Conservation (phyloP, 2,113 vertebrate species). For the Cyphomyrus plagiostoma region DNA sequence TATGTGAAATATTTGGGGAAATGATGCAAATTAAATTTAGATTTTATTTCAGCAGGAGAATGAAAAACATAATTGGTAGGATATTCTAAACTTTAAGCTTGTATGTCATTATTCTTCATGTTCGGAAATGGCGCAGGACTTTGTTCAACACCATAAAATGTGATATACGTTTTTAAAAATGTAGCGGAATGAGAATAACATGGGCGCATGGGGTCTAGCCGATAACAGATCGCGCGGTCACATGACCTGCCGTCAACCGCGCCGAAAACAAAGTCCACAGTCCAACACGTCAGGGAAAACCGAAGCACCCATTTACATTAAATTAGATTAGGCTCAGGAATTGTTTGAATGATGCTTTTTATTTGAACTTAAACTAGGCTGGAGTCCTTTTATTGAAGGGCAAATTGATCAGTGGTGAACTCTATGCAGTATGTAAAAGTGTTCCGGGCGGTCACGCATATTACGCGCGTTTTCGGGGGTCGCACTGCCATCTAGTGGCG, state of each 20-base stretch:
- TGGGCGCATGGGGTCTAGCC: background rate
- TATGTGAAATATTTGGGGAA: background rate
- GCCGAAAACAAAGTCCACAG: background rate
- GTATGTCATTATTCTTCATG: background rate
- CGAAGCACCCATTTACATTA: slow-evolving; percentile 2
- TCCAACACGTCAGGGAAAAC: background rate
- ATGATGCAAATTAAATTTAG: background rate
- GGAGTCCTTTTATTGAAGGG: slow-evolving; percentile 32
- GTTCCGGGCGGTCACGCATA: slow-evolving; percentile 33
- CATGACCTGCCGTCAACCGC: background rate
- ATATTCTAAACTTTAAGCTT: background rate
- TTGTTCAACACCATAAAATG: background rate
- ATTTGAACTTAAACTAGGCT: slow-evolving; percentile 29
- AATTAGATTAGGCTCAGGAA: slow-evolving; percentile 13
- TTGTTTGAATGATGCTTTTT: slow-evolving; percentile 24
- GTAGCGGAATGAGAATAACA: background rate
- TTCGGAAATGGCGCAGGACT: background rate
- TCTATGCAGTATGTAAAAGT: slow-evolving; percentile 18
- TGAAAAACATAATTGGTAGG: background rate
- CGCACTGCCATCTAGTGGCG: slow-evolving; percentile 85
- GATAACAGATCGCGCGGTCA: background rate
- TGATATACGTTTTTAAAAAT: background rate
- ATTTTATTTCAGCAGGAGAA: background rate
- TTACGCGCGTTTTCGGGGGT: slow-evolving; percentile 52
- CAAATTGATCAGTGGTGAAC: slow-evolving; percentile 33